Evolutionary conservation across 2,888 invertebrate genomes (phyloP), one percentile per base, ranked within the genome.

Genomic region (Drosophila niveifrons): DNA sequence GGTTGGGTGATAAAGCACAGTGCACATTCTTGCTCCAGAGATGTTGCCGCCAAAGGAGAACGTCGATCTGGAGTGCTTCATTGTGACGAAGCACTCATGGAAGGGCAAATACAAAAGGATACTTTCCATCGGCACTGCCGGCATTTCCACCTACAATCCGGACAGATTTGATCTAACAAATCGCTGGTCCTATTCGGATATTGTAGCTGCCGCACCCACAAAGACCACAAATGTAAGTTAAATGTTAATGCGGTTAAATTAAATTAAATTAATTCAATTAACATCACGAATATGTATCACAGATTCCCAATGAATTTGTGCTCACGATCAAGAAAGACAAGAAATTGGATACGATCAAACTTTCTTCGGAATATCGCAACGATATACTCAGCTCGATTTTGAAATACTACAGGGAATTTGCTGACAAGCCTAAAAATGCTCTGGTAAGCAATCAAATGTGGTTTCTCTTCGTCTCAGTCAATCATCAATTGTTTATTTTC

Each of bases 81-180:
- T 98, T 91, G 98, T 99, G 91, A 98, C 97, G 36, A 99, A 99
- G 93, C 98, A 98, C 93, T 98, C 97, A 28, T 99, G 99, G 99
- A 99, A 98, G 93, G 99, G 99, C 92, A 99, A 97, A 96, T 99
- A 99, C 93, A 98, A 98, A 93, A 94, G 99, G 85, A 97, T 99
- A 89, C 97, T 99, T 92, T 98, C 99, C 8, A 96, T 99, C 90
- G 99, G 99, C 59, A 97, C 98, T 43, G 95, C 96, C 91, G 99
- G 98, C 34, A 97, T 99, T 84, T 98, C 99, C 50, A 99, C 99
- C 1, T 99, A 99, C 93, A 99, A 99, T 93, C 99, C 97, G n/a
- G 94, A 94, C 72, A 96, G 94, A 79, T 93, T 97, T 86, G 98
- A 98, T 91, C 94, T 97, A 75, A 99, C 99, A 61, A 99, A 99